Conservation (phyloP, 2,113 vertebrate genomes). For the Tragelaphus strepsiceros region DNA sequence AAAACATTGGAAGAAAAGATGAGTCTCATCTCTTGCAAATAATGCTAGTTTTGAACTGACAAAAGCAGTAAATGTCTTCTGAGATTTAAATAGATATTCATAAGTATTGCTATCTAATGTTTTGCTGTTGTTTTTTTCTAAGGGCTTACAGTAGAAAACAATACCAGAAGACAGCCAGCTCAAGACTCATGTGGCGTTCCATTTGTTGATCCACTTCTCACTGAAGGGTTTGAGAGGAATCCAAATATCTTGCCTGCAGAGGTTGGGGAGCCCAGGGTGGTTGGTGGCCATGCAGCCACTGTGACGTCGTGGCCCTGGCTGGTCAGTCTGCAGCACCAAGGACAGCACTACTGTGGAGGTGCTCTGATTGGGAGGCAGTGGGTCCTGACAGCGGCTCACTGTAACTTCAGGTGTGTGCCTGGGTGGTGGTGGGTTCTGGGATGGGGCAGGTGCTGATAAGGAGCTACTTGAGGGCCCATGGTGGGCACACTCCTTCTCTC, state of each 20-base stretch:
- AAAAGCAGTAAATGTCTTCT: neutral
- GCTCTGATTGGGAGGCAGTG: neutral
- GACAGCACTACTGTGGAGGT: neutral
- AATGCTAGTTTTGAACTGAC: neutral
- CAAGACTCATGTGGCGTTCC: neutral
- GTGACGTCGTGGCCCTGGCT: neutral
- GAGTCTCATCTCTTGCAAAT: neutral
- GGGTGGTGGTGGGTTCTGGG: neutral
- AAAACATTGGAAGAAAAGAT: neutral
- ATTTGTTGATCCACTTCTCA: neutral
- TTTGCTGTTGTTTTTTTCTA: neutral
- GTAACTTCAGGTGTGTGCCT: slow-evolving; percentile 10
- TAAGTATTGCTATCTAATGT: neutral
- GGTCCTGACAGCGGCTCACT: neutral
- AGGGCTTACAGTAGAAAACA: neutral
- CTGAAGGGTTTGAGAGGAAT: neutral
- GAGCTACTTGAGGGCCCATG: neutral
- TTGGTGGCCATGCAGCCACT: neutral
- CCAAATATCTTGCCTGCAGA: rapidly evolving
- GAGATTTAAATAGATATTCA: neutral
- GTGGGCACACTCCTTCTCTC: neutral
- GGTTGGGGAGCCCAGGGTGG: neutral
- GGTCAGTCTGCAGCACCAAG: neutral
- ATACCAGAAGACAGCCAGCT: neutral
- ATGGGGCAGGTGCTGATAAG: rapidly evolving